Base-by-base conservation (phyloP, 2,797 vertebrate species). In the Alfaro cultratus region DNA sequence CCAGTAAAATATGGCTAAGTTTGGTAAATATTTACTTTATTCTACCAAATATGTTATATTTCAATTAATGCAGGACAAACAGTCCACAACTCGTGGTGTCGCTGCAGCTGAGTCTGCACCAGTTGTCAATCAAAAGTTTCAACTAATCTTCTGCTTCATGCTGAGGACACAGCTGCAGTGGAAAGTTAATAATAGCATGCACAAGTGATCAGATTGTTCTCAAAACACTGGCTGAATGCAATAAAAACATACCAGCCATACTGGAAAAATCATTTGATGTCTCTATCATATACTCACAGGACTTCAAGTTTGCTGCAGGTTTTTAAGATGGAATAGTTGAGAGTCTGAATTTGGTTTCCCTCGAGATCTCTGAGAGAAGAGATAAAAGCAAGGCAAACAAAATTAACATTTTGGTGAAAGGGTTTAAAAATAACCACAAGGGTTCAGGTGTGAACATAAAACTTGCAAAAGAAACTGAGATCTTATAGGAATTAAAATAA, bases 221-320 rank as follows among this genome's bases (percentile, higher is more conserved):
- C 31, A 23, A 34, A 36, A 67, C 18, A 36, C 34, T 39, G 18
- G 18, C 23, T 39, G 23, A 26, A 41, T 41, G 36, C 5, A 68
- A 68, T 13, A 41, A 41, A 41, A 12, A 41, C 21, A 68, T 36
- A 64, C 2, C 34, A 64, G 15, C 62, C 62, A 36, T 36, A 64
- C 36, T 36, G 34, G 16, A 36, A 1, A 68, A 26, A 68, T 26
- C 18, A 67, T 36, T 31, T 41, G 64, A 68, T 41, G 21, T 6
- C 21, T 26, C 21, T 41, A 41, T 26, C 0, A 16, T 8, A 74
- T 76, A 94, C 94, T 94, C 71, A 95, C 93, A 95, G 83, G 79
- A 93, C 93, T 76, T 92, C 91, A 2, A 95, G 93, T 70, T 92
- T 93, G 80, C 85, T 93, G 88, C 94, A 95, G n/a, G 87, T 87